Base-by-base conservation (phyloP, 2,888 invertebrate genomes). In the Erebia aethiops region DNA sequence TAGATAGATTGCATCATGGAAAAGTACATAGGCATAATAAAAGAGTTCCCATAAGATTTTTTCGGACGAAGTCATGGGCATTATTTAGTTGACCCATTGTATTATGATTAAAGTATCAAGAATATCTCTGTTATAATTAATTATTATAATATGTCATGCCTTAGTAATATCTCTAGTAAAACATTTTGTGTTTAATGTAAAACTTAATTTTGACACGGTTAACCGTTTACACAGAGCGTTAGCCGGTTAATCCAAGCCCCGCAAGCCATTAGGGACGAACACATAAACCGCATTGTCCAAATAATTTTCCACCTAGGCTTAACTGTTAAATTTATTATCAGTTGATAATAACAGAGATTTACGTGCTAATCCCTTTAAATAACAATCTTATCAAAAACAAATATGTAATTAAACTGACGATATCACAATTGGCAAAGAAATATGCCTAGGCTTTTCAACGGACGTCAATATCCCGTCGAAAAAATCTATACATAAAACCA, bases 271-370 rank as follows among this genome's bases (percentile, higher is more conserved):
- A 61, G 61, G 61, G 46, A 61, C 61, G 46, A 43, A 43, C 61
- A 49, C 61, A 49, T 61, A 61, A 46, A 61, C 61, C 61, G 46
- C 61, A 61, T 49, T 61, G 61, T 61, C 61, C 61, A 61, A 61
- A 49, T 61, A 49, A 61, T 61, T 61, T 61, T 46, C 61, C 43
- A 18, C 18, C 61, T 46, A 46, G 46, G 46, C 61, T 61, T 61
- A 46, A 61, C 43, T 49, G 61, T 61, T 61, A 61, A 46, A 61
- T 61, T 61, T 61, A 61, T 49, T 46, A 61, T 61, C 61, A 61
- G 61, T 61, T 61, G 46, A 61, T 61, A 61, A 61, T 61, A 61
- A 61, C 61, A 49, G 21, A 46, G 61, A 61, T 49, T 61, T 49
- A 46, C 46, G 61, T 43, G 18, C 43, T 61, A n/a, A 61, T 60